Base-by-base conservation (phyloP, 53 echinoderm and acorn worm species). In the Antedon mediterranea region DNA sequence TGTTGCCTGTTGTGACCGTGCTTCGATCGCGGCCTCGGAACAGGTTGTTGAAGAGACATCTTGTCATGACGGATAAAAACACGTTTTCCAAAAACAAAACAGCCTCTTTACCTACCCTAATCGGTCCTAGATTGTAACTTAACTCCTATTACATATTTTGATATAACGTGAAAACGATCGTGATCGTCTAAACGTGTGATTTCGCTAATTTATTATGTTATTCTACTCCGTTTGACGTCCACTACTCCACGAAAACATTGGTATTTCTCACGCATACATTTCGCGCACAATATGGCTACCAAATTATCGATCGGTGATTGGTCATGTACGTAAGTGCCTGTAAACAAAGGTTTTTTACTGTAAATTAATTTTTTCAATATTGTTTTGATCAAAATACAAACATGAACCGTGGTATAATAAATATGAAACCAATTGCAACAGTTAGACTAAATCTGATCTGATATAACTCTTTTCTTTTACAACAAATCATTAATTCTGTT, bases 21-120 rank as follows among this genome's bases (percentile, higher is more conserved):
- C 31, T 71, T 71, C 70, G 85, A 78, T 15, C 79, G 87, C 71
- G 83, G 79, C 79, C 78, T 72, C 33, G 87, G 83, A 57, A 57
- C 57, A 57, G 57, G 57, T 57, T 57, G 57, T 57, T 57, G 57
- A 26, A 57, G 11, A 23, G 34, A 33, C 76, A 28, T 34, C 33
- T 32, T 32, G 31, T 18, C 30, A 85, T 57, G 71, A 80, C 76
- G 3, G 57, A 80, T 3, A 75, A 71, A 29, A 71, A 80, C 15
- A 75, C 30, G 30, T 74, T 75, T 80, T 75, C 75, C 75, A 11
- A 30, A 34, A 34, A 32, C 32, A 3, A 76, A 34, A 33, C 34
- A 29, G 26, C 34, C 32, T 76, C 34, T 76, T 76, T 76, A 33
- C 28, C 34, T 76, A 33, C 34, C 76, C 28, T 73, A 30, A 30